phyloP scores from a whole-genome alignment of 1,140 invertebrate species.

The Papilio aristodemus region DNA sequence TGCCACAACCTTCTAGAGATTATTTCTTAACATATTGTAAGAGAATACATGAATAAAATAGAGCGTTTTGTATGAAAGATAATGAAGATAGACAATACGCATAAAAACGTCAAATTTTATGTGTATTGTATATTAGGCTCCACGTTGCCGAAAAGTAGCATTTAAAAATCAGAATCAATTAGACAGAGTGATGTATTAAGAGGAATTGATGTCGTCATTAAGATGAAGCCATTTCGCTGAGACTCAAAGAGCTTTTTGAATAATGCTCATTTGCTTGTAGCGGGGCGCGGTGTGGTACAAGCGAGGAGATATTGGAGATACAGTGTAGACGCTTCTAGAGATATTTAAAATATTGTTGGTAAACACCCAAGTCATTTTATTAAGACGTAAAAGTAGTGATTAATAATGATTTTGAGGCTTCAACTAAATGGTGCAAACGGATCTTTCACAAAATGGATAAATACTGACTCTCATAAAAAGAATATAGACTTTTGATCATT shows the following conservation, averaged over 20 bases:
- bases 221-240: slow-evolving; percentile 50
- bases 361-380: too few relatives aligned
- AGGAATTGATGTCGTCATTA: slow-evolving; percentile 40
- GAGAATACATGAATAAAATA: background rate
- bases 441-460: too few relatives aligned
- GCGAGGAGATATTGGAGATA: too few relatives aligned
- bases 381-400: too few relatives aligned
- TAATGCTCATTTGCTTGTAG: slow-evolving; percentile 54
- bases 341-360: too few relatives aligned
- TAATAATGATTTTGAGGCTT: too few relatives aligned
- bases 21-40: too few relatives aligned
- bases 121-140: too few relatives aligned
- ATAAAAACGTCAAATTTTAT: background rate
- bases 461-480: too few relatives aligned
- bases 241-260: slow-evolving; percentile 46
- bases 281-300: slow-evolving; percentile 30
- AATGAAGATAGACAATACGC: background rate
- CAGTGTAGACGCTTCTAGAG: background rate
- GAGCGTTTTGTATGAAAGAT: background rate
- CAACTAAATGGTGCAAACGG: too few relatives aligned
- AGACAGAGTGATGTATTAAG: slow-evolving; percentile 18
- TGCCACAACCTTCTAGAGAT: too few relatives aligned
- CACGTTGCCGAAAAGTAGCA: background rate
- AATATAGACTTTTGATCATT: too few relatives aligned
- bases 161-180: slow-evolving; percentile 9